A percentile compares a stretch with the other conserved stretches of the same genome.
phyloP scores from a whole-genome alignment of 2,888 invertebrate genomes.

The Tetranychus piercei region DNA sequence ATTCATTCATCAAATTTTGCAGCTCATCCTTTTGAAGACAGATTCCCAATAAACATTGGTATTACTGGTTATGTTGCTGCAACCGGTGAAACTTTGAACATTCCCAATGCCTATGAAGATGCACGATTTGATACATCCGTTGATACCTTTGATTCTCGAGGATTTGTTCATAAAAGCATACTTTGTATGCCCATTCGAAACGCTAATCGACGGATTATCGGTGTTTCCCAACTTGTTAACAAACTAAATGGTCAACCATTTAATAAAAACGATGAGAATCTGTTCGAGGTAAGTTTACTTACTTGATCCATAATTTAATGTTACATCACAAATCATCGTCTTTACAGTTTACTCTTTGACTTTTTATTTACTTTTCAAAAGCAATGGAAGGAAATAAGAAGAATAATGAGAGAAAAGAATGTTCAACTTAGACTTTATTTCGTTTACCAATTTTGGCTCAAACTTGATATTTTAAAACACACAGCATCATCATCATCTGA shows the following conservation, averaged over 20 bases:
- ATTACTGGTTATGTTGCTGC: slow-evolving; percentile 86
- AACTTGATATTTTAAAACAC: too few species aligned
- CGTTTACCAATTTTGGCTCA: too few species aligned
- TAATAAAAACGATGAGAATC: slow-evolving; percentile 86
- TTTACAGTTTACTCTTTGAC: background rate
- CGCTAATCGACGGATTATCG: slow-evolving; percentile 72
- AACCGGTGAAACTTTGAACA: slow-evolving; percentile 83
- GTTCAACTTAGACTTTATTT: too few species aligned
- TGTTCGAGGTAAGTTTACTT: slow-evolving; percentile 48
- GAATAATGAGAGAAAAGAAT: too few species aligned
- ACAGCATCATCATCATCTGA: too few species aligned
- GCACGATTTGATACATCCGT: slow-evolving; percentile 54
- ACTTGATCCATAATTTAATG: background rate
- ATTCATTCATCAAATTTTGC: background rate
- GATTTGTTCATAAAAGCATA: slow-evolving; percentile 69
- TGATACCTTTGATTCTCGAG: slow-evolving; percentile 32
- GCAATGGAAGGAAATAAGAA: too few species aligned
- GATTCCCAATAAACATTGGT: slow-evolving; percentile 84
- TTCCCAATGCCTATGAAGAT: slow-evolving; percentile 72
- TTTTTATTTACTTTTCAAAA: background rate
- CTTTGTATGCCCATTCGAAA: slow-evolving; percentile 92
- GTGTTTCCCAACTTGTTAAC: slow-evolving; percentile 75
- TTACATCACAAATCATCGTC: background rate
- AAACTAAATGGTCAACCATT: slow-evolving; percentile 76
- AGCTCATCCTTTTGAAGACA: slow-evolving; percentile 42